A percentile compares a stretch with the other conserved stretches of the same genome.
Evolutionary conservation across 2,888 invertebrate species (phyloP).

Genomic region (Caenorhabditis imperialis): DNA sequence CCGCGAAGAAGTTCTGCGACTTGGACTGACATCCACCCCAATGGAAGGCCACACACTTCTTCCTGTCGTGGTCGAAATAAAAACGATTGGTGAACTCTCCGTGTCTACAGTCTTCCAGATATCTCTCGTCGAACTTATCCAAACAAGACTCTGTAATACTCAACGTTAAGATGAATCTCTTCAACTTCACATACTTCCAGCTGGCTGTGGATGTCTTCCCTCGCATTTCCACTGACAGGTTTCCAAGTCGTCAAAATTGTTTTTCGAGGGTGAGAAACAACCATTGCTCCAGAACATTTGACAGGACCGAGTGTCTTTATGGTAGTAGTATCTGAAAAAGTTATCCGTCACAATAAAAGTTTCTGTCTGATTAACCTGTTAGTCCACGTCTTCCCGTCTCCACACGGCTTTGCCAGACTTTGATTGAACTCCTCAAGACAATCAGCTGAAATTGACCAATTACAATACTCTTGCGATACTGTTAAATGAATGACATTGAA

Average conservation of each 20-base stretch:
- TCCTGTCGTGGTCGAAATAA: conserved; percentile 71
- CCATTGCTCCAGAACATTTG: conserved; percentile 76
- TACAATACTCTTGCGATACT: neutral
- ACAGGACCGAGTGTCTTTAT: conserved; percentile 65
- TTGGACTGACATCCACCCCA: conserved; percentile 73
- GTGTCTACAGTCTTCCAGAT: conserved; percentile 70
- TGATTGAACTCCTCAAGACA: conserved; percentile 71
- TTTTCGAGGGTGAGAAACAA: conserved; percentile 60
- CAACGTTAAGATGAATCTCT: neutral
- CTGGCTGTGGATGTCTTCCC: conserved; percentile 64
- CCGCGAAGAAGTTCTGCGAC: conserved; percentile 69
- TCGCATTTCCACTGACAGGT: conserved; percentile 75
- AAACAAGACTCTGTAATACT: conserved; percentile 68
- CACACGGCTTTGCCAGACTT: conserved; percentile 64
- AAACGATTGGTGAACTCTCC: conserved; percentile 72
- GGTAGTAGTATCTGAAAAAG: conserved; percentile 70
- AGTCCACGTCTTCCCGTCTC: conserved; percentile 52
- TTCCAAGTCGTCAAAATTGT: conserved; percentile 71
- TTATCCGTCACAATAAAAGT: too few species aligned
- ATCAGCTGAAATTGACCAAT: conserved; percentile 56
- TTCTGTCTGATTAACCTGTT: conserved; percentile 41
- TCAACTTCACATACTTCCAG: conserved; percentile 54
- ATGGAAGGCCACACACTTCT: conserved; percentile 70
- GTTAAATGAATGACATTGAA: neutral
- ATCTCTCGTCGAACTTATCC: conserved; percentile 71